Percentiles rank a stretch among this genome's conserved stretches.
Evolutionary conservation across 2,888 invertebrate genomes (phyloP).

Genomic region (Melanargia galathea): DNA sequence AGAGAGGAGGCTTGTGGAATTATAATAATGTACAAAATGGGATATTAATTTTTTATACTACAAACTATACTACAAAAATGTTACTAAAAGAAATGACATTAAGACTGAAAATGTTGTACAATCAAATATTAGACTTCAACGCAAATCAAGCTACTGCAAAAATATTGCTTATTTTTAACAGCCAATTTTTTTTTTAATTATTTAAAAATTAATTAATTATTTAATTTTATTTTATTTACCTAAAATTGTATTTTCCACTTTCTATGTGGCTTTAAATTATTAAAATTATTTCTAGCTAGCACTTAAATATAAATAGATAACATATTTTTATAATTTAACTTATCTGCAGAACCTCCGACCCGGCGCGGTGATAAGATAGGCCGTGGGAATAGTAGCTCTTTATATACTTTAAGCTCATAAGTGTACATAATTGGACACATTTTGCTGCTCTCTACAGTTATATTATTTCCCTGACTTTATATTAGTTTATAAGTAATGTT

Average conservation of each 20-base stretch:
- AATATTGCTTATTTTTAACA: neutral
- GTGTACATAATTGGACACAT: constrained; percentile 18
- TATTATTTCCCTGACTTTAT: constrained; percentile 10
- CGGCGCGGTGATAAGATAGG: constrained; percentile 36
- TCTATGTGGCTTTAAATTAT: neutral
- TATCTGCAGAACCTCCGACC: constrained; percentile 28
- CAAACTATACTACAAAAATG: too few species aligned
- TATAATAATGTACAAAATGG: too few species aligned
- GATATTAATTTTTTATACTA: too few species aligned
- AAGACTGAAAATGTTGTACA: too few species aligned
- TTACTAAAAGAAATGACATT: too few species aligned
- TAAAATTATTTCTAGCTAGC: neutral
- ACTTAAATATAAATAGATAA: neutral
- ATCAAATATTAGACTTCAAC: constrained; percentile 14
- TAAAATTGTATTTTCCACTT: neutral
- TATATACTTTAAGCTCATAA: constrained; percentile 18
- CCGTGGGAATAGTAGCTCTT: constrained; percentile 36
- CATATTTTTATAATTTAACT: neutral
- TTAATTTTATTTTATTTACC: neutral
- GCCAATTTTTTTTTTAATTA: neutral
- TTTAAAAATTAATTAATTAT: neutral
- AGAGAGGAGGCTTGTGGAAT: too few species aligned
- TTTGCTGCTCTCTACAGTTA: constrained; percentile 5
- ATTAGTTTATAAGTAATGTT: constrained; percentile 1
- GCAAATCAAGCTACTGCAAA: neutral